phyloP scores from a whole-genome alignment of 2,888 invertebrate genomes.

The Tryphoninae sp. region DNA sequence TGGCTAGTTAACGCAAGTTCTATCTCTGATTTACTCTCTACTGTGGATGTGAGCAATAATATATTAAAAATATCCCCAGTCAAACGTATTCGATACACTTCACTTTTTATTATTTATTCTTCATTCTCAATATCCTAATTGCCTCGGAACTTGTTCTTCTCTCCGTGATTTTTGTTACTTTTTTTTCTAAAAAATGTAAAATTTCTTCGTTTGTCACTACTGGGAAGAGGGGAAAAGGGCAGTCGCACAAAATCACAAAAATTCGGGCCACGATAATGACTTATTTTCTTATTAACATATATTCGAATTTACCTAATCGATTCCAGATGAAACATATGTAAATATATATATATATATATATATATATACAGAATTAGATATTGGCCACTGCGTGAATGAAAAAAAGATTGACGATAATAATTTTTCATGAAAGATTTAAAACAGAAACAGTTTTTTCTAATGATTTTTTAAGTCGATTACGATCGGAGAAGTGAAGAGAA shows the following conservation, averaged over 20 bases:
- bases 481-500: no score
- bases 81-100: background rate
- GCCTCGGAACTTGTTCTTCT: background rate
- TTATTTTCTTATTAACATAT: background rate
- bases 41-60: no score
- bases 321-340: background rate
- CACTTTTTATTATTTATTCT: conserved; percentile 15
- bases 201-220: background rate
- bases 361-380: background rate
- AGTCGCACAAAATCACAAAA: background rate
- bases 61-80: background rate
- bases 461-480: background rate
- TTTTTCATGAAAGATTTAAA: background rate
- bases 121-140: background rate
- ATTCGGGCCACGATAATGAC: background rate
- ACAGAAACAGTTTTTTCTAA: background rate
- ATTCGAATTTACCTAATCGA: background rate
- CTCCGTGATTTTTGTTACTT: background rate
- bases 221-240: background rate
- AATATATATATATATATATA: background rate
- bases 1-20: no score
- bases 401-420: background rate
- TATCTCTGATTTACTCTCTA: no score
- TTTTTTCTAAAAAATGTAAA: conserved; percentile 8
- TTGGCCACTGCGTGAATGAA: background rate